phyloP scores from a whole-genome alignment of 2,113 vertebrate genomes.

The Brachypteracias leptosomus region DNA sequence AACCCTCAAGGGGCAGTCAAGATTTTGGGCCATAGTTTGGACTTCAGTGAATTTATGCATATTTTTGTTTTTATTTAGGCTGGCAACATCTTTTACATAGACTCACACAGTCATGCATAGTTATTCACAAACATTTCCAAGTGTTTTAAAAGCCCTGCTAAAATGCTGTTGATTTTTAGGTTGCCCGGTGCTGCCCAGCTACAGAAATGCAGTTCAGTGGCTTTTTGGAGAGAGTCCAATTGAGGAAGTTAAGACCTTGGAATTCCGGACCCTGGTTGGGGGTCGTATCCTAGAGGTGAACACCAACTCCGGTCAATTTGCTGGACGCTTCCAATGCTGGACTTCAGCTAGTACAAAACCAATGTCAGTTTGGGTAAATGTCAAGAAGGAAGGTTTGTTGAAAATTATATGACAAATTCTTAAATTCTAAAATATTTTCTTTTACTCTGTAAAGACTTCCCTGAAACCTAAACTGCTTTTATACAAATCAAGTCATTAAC shows the following conservation, averaged over 20 bases:
- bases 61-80: neutral
- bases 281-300: slow-evolving; percentile 83
- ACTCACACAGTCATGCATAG: accelerated
- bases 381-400: slow-evolving; percentile 78
- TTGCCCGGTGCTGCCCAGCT: slow-evolving; percentile 72
- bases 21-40: neutral
- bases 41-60: neutral
- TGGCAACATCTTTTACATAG: neutral
- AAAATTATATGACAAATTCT: slow-evolving; percentile 55
- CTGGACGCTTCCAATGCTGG: slow-evolving; percentile 75
- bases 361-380: slow-evolving; percentile 77
- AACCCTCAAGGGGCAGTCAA: neutral
- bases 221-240: slow-evolving; percentile 72
- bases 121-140: neutral
- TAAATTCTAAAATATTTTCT: neutral
- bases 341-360: slow-evolving; percentile 65
- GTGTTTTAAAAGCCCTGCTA: neutral
- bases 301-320: slow-evolving; percentile 67
- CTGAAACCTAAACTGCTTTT: neutral
- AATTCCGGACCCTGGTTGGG: slow-evolving; percentile 69
- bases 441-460: neutral
- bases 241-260: slow-evolving; percentile 53
- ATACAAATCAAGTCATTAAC: neutral
- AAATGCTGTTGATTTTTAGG: slow-evolving; percentile 46
- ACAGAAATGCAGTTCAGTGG: slow-evolving; percentile 76